Percentiles rank a stretch among this genome's conserved stretches.
These are phyloP conservation scores for Camelus bactrianus DNA, from an alignment of 2,113 vertebrate species.

Conservation along the genomic window DNA sequence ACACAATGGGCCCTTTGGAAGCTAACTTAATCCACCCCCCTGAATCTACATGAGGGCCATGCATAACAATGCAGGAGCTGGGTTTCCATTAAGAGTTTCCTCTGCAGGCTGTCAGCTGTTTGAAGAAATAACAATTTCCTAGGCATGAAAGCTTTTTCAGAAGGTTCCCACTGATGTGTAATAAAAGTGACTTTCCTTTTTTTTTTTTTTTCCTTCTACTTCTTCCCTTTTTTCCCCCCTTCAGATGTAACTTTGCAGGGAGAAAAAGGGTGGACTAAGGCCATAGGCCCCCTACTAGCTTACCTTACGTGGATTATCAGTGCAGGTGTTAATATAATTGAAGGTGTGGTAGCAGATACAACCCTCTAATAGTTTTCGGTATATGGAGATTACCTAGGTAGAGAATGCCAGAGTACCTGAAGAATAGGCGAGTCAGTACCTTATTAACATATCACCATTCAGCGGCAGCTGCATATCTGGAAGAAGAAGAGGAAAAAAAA, in stretches of 20 bases:
- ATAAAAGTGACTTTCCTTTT: conserved; percentile 92
- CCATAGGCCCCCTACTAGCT: conserved; percentile 87
- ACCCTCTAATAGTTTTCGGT: conserved; percentile 89
- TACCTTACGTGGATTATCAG: conserved; percentile 91
- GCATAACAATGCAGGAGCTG: conserved; percentile 96
- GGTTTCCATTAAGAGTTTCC: conserved; percentile 96
- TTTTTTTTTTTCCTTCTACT: conserved; percentile 63
- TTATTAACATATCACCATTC: conserved; percentile 96
- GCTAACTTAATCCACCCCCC: conserved; percentile 96
- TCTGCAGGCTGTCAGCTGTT: conserved; percentile 95
- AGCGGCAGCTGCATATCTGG: conserved; percentile 94
- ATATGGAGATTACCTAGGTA: conserved; percentile 94
- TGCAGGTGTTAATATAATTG: conserved; percentile 97
- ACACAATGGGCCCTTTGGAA: conserved; percentile 96
- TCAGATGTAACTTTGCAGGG: conserved; percentile 83
- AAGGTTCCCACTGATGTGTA: conserved; percentile 91
- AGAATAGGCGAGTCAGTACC: conserved; percentile 94
- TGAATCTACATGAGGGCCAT: conserved; percentile 93
- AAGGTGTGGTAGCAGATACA: conserved; percentile 94
- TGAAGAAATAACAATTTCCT: conserved; percentile 98
- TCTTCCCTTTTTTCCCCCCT: neutral
- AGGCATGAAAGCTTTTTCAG: conserved; percentile 93
- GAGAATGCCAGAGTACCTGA: conserved; percentile 91
- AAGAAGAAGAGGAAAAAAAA: conserved; percentile 85
- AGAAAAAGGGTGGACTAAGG: conserved; percentile 85